Evolutionary conservation across 2,113 vertebrate genomes (phyloP).

Genomic region (Pycnonotus jocosus): DNA sequence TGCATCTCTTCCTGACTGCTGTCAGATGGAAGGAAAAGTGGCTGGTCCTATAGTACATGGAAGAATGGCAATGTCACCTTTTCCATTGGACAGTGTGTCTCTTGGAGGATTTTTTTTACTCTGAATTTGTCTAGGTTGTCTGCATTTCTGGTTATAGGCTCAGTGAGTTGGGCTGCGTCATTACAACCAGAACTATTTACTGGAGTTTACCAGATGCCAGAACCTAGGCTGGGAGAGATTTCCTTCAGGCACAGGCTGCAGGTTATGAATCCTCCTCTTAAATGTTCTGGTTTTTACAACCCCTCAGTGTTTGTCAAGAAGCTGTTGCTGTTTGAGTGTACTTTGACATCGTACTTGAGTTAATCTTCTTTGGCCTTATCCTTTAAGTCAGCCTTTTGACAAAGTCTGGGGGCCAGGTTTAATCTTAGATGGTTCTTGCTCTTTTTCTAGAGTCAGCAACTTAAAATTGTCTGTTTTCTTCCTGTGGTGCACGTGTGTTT

Average conservation of each 20-base stretch:
- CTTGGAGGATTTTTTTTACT: background rate
- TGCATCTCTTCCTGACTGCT: background rate
- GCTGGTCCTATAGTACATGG: background rate
- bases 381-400: background rate
- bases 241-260: background rate
- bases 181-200: background rate
- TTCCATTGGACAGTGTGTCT: background rate
- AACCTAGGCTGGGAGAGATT: background rate
- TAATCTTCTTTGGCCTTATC: background rate
- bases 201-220: background rate
- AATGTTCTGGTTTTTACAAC: background rate
- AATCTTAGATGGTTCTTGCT: background rate
- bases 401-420: slow-evolving; percentile 1
- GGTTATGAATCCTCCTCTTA: background rate
- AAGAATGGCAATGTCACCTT: background rate
- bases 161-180: background rate
- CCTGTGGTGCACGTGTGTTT: background rate
- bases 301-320: slow-evolving; percentile 27
- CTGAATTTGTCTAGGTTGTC: background rate
- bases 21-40: background rate
- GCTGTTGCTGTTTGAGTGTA: slow-evolving; percentile 18
- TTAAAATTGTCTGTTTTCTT: slow-evolving; percentile 20
- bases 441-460: slow-evolving; percentile 8
- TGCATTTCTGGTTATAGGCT: background rate
- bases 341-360: slow-evolving; percentile 23